These are phyloP conservation scores for Heteractis magnifica DNA, from an alignment of 92 coral and sea anemone species.

Conservation along the genomic window DNA sequence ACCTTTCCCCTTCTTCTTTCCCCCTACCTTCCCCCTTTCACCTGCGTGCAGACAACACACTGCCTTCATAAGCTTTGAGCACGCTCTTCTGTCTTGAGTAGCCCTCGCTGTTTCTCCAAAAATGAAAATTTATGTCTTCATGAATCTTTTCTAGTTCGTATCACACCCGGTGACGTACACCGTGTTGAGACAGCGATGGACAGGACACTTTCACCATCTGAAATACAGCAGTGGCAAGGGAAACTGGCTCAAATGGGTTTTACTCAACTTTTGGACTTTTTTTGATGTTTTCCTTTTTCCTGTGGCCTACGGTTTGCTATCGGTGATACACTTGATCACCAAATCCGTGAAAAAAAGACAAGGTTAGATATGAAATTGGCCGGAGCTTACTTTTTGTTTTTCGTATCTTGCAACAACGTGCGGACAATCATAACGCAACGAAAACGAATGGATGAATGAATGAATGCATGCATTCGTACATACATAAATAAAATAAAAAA, in stretches of 20 bases:
- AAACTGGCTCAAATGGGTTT: slow-evolving; percentile 34
- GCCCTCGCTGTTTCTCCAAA: not conserved
- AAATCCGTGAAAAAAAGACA: slow-evolving; percentile 2
- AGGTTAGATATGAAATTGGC: not conserved
- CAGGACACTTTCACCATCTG: slow-evolving; percentile 24
- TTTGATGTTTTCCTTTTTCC: slow-evolving; percentile 47
- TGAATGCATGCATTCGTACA: too few species aligned
- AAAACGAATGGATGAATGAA: not conserved
- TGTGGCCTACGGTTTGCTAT: slow-evolving; percentile 21
- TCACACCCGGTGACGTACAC: slow-evolving; percentile 49
- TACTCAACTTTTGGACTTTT: slow-evolving; percentile 42
- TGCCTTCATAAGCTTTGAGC: too few species aligned
- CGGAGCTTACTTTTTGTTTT: not conserved
- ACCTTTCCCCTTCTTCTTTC: too few species aligned
- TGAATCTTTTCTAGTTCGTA: slow-evolving; percentile 17
- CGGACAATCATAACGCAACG: not conserved
- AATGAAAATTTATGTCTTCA: not conserved
- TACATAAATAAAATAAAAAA: too few species aligned
- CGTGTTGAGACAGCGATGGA: slow-evolving; percentile 32
- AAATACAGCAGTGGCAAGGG: slow-evolving; percentile 6
- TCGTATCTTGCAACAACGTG: not conserved
- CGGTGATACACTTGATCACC: slow-evolving; percentile 5
- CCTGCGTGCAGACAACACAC: too few species aligned
- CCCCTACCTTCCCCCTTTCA: not conserved
- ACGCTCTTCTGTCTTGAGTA: not conserved